Evolutionary conservation across 2,113 vertebrate genomes (phyloP), one percentile per base, ranked within the genome.

Genomic region (Myxocyprinus asiaticus): DNA sequence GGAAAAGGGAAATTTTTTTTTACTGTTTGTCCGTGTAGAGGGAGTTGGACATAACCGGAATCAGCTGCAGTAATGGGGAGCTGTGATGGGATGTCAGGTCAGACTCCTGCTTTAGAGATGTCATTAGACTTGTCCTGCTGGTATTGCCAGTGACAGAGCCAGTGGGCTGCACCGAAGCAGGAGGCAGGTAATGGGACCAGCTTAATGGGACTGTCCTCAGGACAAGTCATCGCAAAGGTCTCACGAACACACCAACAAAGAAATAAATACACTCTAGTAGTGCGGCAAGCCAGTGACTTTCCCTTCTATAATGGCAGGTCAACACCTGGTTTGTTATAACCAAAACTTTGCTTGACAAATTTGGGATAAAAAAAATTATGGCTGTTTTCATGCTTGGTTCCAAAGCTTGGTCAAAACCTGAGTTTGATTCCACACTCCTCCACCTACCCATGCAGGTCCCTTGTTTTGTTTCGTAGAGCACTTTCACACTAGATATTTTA

Each of bases 71-170:
- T 56, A 81, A 81, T 75, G 61, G 74, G 58, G 9, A 70, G 74
- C 80, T 56, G 73, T 64, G 73, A 81, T 69, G 67, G 15, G 42
- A 80, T 72, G 78, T 64, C 58, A 68, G 48, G 73, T 67, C 73
- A 75, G 79, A 15, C 63, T 61, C 7, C 45, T 45, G 70, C 59
- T 67, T 33, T 48, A 50, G 70, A 59, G 79, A 80, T 75, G 64
- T 68, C 71, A 76, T 71, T 68, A 67, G 53, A 75, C 44, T 61
- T 59, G 70, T 81, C 71, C 45, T 70, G 79, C 66, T 69, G 73
- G 15, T 72, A 76, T 68, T 70, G 72, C 43, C 44, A 6, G 14
- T 70, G 72, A 69, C 47, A 63, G 55, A n/a, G 22, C 69, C 56
- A 15, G 50, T 61, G 67, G 63, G 55, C 17, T 50, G 65, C 47